Evolutionary conservation across 2,113 vertebrate species (phyloP), one percentile per base, ranked within the genome.

Genomic region (Cairina moschata): DNA sequence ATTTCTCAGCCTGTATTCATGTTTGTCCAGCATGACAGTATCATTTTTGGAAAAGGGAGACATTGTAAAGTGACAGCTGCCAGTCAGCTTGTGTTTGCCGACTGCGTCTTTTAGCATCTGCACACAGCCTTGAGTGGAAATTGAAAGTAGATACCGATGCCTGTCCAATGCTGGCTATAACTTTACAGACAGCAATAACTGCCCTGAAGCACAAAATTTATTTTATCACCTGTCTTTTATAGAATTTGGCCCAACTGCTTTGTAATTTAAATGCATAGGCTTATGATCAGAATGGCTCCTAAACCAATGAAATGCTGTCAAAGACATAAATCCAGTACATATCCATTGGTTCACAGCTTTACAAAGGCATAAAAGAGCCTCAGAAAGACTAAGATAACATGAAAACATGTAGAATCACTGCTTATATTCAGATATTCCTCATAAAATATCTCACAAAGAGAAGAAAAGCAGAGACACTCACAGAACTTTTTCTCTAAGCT

Each of bases 261-360:
- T 95, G 81, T 91, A 87, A 97, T 97, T 96, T 95, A 97, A 96
- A 97, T 97, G 92, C 95, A 96, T 86, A 68, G 92, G 16, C 69
- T 97, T 94, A 66, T 77, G 86, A 88, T 91, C 83, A 83, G 83
- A 91, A 94, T 91, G 80, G 91, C 87, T 96, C 68, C 86, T 91
- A 95, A 96, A 92, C 95, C 92, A 94, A 88, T 85, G 91, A 94
- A 95, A 95, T 76, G 55, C 54, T 94, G 90, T 66, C 48, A 76
- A 77, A 85, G 48, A 29, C 55, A 96, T 96, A 96, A 97, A 97
- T 96, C 87, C 94, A 89, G 42, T 48, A 36, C 20, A 63, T 58
- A 82, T 55, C 83, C 83, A 59, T 89, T 74, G 85, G 76, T 96
- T 96, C 95, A 84, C 75, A 90, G 84, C 68, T 96, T 96, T 95